Evolutionary conservation across 2,797 vertebrate species (phyloP).

Genomic region (Miichthys miiuy): DNA sequence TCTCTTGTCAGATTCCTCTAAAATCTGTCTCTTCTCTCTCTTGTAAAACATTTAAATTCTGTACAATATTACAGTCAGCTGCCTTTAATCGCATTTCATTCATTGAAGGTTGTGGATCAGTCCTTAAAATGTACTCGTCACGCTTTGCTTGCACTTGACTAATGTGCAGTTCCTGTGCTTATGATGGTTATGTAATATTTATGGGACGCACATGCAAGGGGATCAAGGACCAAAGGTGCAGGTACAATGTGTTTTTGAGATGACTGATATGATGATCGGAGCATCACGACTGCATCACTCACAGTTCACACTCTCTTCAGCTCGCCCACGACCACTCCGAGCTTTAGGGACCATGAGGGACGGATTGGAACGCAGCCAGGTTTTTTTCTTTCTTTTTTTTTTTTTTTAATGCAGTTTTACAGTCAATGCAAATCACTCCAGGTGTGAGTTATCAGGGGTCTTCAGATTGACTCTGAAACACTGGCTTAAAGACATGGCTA

Average conservation of each 20-base stretch:
- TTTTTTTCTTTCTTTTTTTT: too few relatives aligned
- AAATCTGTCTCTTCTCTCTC: not conserved
- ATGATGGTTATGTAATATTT: conserved; percentile 50
- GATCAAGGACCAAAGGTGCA: conserved; percentile 65
- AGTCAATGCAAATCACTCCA: conserved; percentile 21
- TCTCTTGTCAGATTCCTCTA: not conserved
- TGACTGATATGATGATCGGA: conserved; percentile 20
- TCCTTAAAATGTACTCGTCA: not conserved
- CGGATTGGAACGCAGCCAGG: conserved; percentile 16
- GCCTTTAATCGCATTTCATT: not conserved
- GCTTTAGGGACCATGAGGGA: conserved; percentile 10
- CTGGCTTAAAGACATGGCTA: not conserved
- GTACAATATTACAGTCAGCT: not conserved
- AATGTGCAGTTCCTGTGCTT: not conserved
- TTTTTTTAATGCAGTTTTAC: not conserved
- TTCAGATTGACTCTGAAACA: not conserved
- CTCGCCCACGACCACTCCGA: conserved; percentile 22
- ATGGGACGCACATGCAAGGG: conserved; percentile 30
- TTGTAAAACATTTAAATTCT: not conserved
- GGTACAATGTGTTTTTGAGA: conserved; percentile 18
- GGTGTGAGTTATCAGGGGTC: not conserved
- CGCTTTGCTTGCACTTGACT: too few relatives aligned
- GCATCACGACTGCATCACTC: conserved; percentile 25
- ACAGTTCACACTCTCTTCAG: conserved; percentile 28
- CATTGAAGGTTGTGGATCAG: too few relatives aligned